Conservation (phyloP, 2,797 vertebrate species). For the Sandelia bainsii region DNA sequence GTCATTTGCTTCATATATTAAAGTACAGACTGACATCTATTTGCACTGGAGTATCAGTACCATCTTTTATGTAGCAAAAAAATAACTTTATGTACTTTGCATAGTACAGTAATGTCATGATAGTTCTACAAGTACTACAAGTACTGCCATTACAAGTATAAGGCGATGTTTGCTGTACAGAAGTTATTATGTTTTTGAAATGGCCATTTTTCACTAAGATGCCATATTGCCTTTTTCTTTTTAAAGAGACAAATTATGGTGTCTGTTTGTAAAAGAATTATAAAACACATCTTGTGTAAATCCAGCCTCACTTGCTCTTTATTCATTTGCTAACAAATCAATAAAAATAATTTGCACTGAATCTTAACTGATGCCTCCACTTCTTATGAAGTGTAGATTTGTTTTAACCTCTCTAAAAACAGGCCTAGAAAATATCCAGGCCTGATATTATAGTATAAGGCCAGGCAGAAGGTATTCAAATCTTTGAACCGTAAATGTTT, state of each 20-base stretch:
- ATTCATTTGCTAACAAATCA: conserved; percentile 6
- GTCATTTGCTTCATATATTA: neutral
- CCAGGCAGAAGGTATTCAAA: neutral
- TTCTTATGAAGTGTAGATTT: neutral
- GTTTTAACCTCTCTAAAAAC: neutral
- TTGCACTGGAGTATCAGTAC: neutral
- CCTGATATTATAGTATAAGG: too few relatives aligned
- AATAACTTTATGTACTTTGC: neutral
- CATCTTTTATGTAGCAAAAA: neutral
- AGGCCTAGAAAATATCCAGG: neutral
- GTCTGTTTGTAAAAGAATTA: neutral
- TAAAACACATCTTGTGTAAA: conserved; percentile 18
- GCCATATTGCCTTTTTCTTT: neutral
- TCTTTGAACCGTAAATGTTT: conserved; percentile 15
- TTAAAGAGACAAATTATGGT: conserved; percentile 4
- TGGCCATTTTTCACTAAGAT: neutral
- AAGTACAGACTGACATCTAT: neutral
- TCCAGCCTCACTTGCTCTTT: neutral
- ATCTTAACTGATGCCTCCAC: conserved; percentile 9
- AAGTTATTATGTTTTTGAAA: neutral
- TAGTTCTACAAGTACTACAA: neutral
- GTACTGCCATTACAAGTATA: neutral
- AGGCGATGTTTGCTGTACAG: too few relatives aligned
- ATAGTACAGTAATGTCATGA: neutral
- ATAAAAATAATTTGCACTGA: conserved; percentile 6